Evolutionary conservation across 2,113 vertebrate genomes (phyloP), one percentile per base, ranked within the genome.

Genomic region (Aptenodytes forsteri): DNA sequence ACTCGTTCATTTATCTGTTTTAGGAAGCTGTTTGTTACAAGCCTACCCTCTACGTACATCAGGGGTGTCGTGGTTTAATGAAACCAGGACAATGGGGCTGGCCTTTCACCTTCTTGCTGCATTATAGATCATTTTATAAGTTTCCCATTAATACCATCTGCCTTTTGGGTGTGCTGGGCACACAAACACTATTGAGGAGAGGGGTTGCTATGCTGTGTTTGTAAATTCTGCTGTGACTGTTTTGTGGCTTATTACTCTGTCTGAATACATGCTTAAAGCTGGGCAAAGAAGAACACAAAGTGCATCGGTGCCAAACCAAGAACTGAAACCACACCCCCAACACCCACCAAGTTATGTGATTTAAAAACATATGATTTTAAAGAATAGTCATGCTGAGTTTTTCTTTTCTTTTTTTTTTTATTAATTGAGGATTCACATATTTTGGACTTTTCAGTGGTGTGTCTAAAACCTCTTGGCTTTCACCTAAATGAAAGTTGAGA

Each of bases 381-480:
- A 89, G 42, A 58, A 82, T 16, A 84, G 5, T 11, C 46, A 54
- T 78, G 40, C 19, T 81, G 19, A 82, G 5, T 15, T 10, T 42
- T 36, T 36, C 13, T 44, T 40, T 32, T 50, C 21, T 32, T 22
- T 6, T 13, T 49, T 17, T 3, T 19, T 14, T 46, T 47, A 3
- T 47, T n/a, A 54, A 58, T 34, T 62, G 71, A 61, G 6, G 6
- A 16, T 47, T 90, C 21, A 4, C 29, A 25, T 6, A 2, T 62
- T 83, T 90, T 66, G 9, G 16, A 26, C 18, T 86, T 92, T 56
- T 70, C 26, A 58, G 46, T 34, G 21, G 3, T 20, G 3, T 36
- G 30, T 46, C 54, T 86, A 73, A 93, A 90, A 66, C 26, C 9
- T 88, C 46, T 42, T 73, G 20, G 42, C 26, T 94, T 94, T 86